Conservation (phyloP, 2,888 invertebrate species). For the Aproaerema taeniolella region DNA sequence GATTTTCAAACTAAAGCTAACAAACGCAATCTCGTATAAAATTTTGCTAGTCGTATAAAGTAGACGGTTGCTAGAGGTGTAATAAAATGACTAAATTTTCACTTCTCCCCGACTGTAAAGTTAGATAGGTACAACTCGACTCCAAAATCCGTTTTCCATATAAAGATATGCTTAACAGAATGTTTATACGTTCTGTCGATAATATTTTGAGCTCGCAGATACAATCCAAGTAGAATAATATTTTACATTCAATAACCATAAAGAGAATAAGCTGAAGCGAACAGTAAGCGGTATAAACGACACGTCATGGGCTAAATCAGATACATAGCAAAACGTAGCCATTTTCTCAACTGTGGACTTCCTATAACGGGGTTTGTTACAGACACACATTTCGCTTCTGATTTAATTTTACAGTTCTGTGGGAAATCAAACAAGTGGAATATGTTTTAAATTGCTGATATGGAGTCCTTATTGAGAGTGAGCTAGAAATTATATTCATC, state of each 20-base stretch:
- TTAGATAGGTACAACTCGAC: slow-evolving; percentile 4
- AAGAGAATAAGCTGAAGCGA: slow-evolving; percentile 54
- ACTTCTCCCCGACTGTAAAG: slow-evolving; percentile 1
- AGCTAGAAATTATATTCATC: too few species aligned
- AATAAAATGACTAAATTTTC: slow-evolving; percentile 14
- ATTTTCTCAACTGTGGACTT: slow-evolving; percentile 33
- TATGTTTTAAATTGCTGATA: too few species aligned
- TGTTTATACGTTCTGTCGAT: slow-evolving; percentile 11
- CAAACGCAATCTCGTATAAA: too few species aligned
- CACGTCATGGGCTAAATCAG: slow-evolving; percentile 64
- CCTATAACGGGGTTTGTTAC: slow-evolving; percentile 1
- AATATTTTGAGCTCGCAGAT: slow-evolving; percentile 15
- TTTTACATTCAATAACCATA: slow-evolving; percentile 42
- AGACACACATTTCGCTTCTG: too few species aligned
- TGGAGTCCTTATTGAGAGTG: too few species aligned
- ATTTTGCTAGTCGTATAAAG: too few species aligned
- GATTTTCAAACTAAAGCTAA: too few species aligned
- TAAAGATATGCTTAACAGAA: background rate
- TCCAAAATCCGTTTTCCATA: background rate
- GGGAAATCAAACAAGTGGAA: too few species aligned
- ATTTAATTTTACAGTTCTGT: too few species aligned
- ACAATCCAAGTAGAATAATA: slow-evolving; percentile 24
- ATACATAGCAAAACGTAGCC: slow-evolving; percentile 69
- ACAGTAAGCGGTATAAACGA: slow-evolving; percentile 57
- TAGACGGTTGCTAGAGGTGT: too few species aligned